phyloP scores from a whole-genome alignment of 1,140 invertebrate genomes.

The Diachasmimorpha longicaudata region DNA sequence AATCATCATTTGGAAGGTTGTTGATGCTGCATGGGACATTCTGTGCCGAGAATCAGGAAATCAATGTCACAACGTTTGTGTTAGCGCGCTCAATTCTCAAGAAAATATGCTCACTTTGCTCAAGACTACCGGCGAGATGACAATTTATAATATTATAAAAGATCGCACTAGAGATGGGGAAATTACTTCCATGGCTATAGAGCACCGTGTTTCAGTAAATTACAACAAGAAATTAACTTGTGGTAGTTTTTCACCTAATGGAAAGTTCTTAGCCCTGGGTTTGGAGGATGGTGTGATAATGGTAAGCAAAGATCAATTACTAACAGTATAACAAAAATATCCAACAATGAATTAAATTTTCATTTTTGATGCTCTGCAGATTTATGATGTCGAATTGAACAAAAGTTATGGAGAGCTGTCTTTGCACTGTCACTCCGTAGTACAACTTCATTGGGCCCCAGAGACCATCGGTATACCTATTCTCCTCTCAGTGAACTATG shows the following conservation, averaged over 20 bases:
- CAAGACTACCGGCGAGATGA: slow-evolving; percentile 31
- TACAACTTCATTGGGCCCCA: slow-evolving; percentile 53
- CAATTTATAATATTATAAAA: slow-evolving; percentile 16
- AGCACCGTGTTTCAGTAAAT: slow-evolving; percentile 6
- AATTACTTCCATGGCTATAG: slow-evolving; percentile 9
- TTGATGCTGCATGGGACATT: slow-evolving; percentile 34
- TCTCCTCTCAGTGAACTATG: slow-evolving; percentile 46
- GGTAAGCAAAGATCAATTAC: slow-evolving; percentile 40
- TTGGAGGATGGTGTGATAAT: slow-evolving; percentile 49
- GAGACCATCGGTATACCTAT: slow-evolving; percentile 38
- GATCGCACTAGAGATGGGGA: not conserved
- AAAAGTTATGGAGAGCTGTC: slow-evolving; percentile 25
- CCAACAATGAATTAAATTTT: not conserved
- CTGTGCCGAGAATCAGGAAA: slow-evolving; percentile 20
- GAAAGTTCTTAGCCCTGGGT: slow-evolving; percentile 51
- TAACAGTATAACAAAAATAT: not conserved
- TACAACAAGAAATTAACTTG: slow-evolving; percentile 39
- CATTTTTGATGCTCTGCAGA: slow-evolving; percentile 38
- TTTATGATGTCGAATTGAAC: slow-evolving; percentile 38
- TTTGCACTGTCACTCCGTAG: slow-evolving; percentile 43
- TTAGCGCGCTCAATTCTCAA: slow-evolving; percentile 35
- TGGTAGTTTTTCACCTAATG: slow-evolving; percentile 54
- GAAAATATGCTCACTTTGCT: slow-evolving; percentile 46
- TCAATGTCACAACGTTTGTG: slow-evolving; percentile 29
- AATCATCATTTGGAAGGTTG: slow-evolving; percentile 44